Conservation (phyloP, 2,888 invertebrate species). For the Byasa hedistus region DNA sequence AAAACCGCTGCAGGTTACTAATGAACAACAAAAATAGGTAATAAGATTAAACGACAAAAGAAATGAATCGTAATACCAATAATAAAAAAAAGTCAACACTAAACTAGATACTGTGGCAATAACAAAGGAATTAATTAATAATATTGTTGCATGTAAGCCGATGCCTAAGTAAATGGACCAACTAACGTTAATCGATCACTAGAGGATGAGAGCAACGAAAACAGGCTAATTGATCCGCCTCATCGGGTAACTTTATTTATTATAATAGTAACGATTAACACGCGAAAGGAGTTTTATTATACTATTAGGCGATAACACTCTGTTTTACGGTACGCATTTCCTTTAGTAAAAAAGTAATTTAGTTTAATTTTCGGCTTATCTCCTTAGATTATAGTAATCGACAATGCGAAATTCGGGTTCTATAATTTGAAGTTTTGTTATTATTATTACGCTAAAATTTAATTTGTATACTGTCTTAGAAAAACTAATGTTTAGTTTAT, state of each 20-base stretch:
- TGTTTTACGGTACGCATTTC: background rate
- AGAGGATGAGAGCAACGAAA: conserved; percentile 2
- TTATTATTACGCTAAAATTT: no score
- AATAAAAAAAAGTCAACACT: background rate
- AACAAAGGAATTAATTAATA: background rate
- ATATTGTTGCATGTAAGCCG: background rate
- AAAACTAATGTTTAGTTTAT: no score
- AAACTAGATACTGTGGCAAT: background rate
- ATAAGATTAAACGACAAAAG: no score
- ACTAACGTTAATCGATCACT: background rate
- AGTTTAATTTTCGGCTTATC: background rate
- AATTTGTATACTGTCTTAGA: no score
- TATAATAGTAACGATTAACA: background rate
- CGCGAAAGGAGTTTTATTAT: background rate
- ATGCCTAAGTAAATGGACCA: background rate
- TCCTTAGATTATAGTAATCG: background rate
- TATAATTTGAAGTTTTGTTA: no score
- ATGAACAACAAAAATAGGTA: no score
- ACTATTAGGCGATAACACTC: background rate
- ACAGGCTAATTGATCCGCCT: conserved; percentile 1
- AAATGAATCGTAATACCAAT: no score
- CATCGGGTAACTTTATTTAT: background rate
- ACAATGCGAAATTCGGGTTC: background rate
- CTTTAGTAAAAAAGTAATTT: background rate
- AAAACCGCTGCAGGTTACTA: no score